Conservation (phyloP, 1,140 invertebrate species). For the Procambarus clarkii region DNA sequence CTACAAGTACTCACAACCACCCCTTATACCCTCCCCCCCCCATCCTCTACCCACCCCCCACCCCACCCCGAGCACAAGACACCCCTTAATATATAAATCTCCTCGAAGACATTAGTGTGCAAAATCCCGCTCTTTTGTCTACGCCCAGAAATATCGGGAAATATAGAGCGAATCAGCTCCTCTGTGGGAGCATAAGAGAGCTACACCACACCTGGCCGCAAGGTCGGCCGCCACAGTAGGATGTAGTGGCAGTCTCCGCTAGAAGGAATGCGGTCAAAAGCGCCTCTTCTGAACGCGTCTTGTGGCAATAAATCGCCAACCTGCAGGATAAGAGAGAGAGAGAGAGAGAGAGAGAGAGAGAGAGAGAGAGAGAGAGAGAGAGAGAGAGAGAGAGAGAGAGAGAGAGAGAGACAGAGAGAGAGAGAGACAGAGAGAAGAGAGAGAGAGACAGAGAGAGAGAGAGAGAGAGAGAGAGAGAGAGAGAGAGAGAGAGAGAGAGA, state of each 20-base stretch:
- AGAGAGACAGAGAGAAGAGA: not conserved
- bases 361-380: no score
- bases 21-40: no score
- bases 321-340: not conserved
- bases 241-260: not conserved
- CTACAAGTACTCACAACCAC: not conserved
- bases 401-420: constrained; percentile 14
- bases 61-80: no score
- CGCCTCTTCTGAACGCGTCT: not conserved
- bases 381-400: constrained; percentile 22
- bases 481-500: not conserved
- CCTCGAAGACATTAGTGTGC: not conserved
- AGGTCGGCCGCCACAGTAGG: not conserved
- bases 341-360: no score
- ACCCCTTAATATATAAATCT: not conserved
- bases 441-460: no score
- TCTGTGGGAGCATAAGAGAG: not conserved
- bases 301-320: not conserved
- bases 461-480: not conserved
- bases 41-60: not conserved
- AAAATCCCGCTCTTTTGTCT: not conserved
- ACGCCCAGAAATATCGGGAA: not conserved
- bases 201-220: not conserved
- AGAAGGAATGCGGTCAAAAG: not conserved
- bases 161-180: not conserved